Evolutionary conservation across 2,888 invertebrate genomes (phyloP).

Genomic region (Aporophyla lueneburgensis): DNA sequence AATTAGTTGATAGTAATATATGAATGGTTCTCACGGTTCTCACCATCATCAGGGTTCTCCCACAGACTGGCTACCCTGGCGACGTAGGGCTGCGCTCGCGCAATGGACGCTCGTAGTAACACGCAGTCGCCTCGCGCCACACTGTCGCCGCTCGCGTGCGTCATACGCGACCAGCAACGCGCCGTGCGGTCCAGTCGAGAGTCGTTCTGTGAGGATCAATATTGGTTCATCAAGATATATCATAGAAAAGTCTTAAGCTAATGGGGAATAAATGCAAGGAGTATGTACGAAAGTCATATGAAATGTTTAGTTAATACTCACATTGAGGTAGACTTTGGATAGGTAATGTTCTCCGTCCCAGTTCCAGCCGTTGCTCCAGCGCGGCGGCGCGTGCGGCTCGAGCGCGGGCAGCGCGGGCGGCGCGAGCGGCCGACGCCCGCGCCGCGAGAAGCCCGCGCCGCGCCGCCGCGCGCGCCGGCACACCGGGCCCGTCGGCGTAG

Average conservation of each 20-base stretch:
- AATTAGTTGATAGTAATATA: neutral
- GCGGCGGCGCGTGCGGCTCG: constrained; percentile 79
- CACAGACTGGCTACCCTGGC: constrained; percentile 98
- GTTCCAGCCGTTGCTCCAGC: constrained; percentile 98
- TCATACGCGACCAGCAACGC: constrained; percentile 97
- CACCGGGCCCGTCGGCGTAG: constrained; percentile 65
- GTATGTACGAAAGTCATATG: neutral
- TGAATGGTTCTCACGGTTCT: constrained; percentile 70
- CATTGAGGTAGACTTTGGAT: constrained; percentile 96
- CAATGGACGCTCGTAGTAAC: constrained; percentile 95
- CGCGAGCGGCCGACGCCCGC: constrained; percentile 68
- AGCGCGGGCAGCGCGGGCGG: constrained; percentile 62
- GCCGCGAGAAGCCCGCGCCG: constrained; percentile 68
- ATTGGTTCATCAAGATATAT: neutral
- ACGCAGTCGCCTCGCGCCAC: constrained; percentile 97
- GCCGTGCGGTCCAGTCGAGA: constrained; percentile 91
- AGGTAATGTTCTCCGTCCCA: constrained; percentile 97
- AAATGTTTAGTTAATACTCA: constrained; percentile 86
- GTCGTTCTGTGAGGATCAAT: constrained; percentile 77
- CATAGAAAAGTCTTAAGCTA: neutral
- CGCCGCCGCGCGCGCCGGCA: constrained; percentile 68
- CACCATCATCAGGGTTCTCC: constrained; percentile 98
- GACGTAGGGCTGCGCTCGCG: constrained; percentile 96
- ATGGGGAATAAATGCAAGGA: neutral
- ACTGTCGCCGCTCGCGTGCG: constrained; percentile 96